Percentiles rank a stretch among this genome's conserved stretches.
phyloP scores from a whole-genome alignment of 2,888 invertebrate species.

The Mayetiola destructor region DNA sequence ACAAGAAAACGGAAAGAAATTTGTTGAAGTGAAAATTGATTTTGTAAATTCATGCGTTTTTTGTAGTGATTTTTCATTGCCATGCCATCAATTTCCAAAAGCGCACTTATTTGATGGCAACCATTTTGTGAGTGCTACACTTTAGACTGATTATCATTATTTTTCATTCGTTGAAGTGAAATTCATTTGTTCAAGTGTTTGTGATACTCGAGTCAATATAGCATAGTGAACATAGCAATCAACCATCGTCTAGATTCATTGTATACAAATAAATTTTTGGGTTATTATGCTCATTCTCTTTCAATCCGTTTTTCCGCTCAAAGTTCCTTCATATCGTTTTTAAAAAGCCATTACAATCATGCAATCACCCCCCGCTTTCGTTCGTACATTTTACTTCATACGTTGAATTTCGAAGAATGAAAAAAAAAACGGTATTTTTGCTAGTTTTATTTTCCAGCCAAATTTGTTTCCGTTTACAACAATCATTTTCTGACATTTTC shows the following conservation, averaged over 20 bases:
- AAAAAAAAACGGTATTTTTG: too few relatives aligned
- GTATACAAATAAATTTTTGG: slow-evolving; percentile 10
- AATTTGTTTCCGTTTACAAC: too few relatives aligned
- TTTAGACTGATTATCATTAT: slow-evolving; percentile 9
- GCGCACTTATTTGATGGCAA: neutral
- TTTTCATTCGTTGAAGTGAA: slow-evolving; percentile 6
- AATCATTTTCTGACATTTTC: too few relatives aligned
- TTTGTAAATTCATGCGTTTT: too few relatives aligned
- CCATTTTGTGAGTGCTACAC: neutral
- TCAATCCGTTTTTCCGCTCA: neutral
- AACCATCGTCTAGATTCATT: neutral
- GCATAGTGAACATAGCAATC: too few relatives aligned
- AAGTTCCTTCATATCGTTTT: slow-evolving; percentile 8
- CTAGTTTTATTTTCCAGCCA: too few relatives aligned
- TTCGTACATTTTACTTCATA: too few relatives aligned
- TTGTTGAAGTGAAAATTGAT: too few relatives aligned
- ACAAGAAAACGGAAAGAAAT: too few relatives aligned
- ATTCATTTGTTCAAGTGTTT: neutral
- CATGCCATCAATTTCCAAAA: neutral
- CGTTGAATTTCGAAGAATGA: too few relatives aligned
- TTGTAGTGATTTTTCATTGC: slow-evolving; percentile 8
- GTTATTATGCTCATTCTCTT: neutral
- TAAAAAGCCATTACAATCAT: slow-evolving; percentile 8
- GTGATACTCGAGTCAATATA: too few relatives aligned
- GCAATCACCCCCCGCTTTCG: slow-evolving; percentile 8